Percentiles rank a stretch among this genome's conserved stretches.
Evolutionary conservation across 2,888 invertebrate genomes (phyloP).

Genomic region (Sinotaia quadrata): DNA sequence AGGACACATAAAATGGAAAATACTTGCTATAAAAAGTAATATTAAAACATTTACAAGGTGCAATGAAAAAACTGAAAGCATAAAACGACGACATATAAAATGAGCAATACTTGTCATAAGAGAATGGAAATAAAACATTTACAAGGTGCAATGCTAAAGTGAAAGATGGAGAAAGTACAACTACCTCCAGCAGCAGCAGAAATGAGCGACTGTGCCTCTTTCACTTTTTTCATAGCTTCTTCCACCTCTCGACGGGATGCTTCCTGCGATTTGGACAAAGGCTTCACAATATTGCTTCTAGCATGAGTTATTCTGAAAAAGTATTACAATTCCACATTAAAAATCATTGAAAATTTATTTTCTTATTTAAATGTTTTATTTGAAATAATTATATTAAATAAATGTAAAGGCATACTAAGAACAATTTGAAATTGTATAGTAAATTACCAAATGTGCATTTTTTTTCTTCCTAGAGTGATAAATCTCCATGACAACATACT

Average conservation of each 20-base stretch:
- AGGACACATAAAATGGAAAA: not conserved
- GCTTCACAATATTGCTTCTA: constrained; percentile 74
- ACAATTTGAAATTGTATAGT: too few species aligned
- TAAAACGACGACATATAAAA: not conserved
- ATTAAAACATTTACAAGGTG: not conserved
- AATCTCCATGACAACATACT: too few species aligned
- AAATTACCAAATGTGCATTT: too few species aligned
- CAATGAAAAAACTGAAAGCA: not conserved
- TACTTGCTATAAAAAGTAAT: too few species aligned
- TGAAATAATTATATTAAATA: too few species aligned
- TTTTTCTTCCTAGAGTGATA: too few species aligned
- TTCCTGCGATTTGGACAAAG: constrained; percentile 58
- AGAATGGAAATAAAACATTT: not conserved
- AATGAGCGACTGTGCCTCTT: constrained; percentile 95
- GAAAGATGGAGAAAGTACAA: too few species aligned
- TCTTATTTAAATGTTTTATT: too few species aligned
- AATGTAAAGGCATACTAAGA: too few species aligned
- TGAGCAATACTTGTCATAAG: not conserved
- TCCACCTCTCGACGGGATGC: constrained; percentile 75
- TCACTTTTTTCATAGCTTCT: constrained; percentile 96
- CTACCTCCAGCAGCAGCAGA: constrained; percentile 87
- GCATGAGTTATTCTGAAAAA: constrained; percentile 84
- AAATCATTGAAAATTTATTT: too few species aligned
- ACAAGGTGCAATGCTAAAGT: too few species aligned
- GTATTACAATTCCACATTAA: not conserved